Percentiles rank a stretch among this genome's conserved stretches.
Conservation (phyloP, 2,888 invertebrate species). For the Catocala nupta region DNA sequence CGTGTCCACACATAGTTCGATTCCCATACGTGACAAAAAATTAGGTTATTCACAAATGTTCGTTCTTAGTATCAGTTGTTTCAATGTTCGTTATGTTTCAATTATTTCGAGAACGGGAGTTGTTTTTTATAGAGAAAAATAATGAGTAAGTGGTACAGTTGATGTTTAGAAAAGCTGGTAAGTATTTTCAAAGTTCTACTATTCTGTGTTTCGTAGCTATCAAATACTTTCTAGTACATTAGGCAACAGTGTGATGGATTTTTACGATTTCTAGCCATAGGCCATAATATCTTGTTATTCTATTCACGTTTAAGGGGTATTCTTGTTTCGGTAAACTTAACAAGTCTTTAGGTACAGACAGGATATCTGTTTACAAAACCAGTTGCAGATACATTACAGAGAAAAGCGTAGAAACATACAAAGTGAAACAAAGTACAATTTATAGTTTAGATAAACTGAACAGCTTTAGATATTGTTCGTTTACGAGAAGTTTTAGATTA, state of each 20-base stretch:
- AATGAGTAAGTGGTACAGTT: too few species aligned
- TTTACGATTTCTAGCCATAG: not conserved
- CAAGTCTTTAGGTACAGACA: constrained; percentile 17
- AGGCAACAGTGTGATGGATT: constrained; percentile 6
- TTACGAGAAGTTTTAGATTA: constrained; percentile 21
- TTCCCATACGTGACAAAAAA: too few species aligned
- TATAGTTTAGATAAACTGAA: constrained; percentile 21
- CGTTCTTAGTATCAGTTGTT: too few species aligned
- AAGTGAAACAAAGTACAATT: constrained; percentile 29
- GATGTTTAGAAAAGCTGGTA: too few species aligned
- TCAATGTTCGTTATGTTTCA: too few species aligned
- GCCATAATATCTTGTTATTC: not conserved
- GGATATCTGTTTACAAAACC: constrained; percentile 9
- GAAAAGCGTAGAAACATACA: constrained; percentile 12
- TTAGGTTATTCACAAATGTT: too few species aligned
- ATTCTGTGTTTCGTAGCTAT: constrained; percentile 7
- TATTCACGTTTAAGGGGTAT: constrained; percentile 19
- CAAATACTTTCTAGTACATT: constrained; percentile 14
- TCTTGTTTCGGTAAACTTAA: constrained; percentile 28
- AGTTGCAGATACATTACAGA: constrained; percentile 20
- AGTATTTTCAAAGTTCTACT: too few species aligned
- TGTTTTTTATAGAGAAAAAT: too few species aligned
- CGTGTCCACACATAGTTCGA: too few species aligned
- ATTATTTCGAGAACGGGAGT: too few species aligned
- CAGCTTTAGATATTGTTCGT: constrained; percentile 25